Percentiles rank a stretch among this genome's conserved stretches.
These are phyloP conservation scores for Heteromormyrus szaboi DNA, from an alignment of 2,797 vertebrate species.

Conservation along the genomic window DNA sequence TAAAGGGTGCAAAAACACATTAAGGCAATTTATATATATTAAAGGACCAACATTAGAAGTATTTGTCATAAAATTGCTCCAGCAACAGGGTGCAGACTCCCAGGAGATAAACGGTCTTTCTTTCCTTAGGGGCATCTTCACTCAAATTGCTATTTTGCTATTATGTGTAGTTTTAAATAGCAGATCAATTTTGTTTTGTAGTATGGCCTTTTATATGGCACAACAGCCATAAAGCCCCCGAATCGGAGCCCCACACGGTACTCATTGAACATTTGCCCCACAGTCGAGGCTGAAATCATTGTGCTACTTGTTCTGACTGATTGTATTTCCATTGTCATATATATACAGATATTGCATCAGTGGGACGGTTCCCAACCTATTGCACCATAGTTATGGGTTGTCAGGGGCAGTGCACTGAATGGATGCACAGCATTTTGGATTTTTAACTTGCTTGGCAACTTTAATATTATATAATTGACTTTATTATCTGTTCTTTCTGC, in stretches of 20 bases:
- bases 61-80: slow-evolving; percentile 22
- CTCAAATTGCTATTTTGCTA: slow-evolving; percentile 33
- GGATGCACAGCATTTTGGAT: background rate
- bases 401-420: background rate
- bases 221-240: background rate
- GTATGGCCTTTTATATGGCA: background rate
- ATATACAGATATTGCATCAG: background rate
- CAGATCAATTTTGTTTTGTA: slow-evolving; percentile 27
- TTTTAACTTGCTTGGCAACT: background rate
- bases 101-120: slow-evolving; percentile 32
- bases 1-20: background rate
- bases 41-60: background rate
- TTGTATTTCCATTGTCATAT: background rate
- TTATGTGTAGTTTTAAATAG: slow-evolving; percentile 32
- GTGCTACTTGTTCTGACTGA: background rate
- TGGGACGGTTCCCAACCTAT: background rate
- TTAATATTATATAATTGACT: background rate
- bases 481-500: background rate
- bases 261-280: slow-evolving; percentile 5
- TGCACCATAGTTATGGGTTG: background rate
- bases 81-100: slow-evolving; percentile 33
- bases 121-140: slow-evolving; percentile 31
- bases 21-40: background rate
- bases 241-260: background rate
- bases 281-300: background rate